A percentile compares a stretch with the other conserved stretches of the same genome.
Conservation (phyloP, 2,888 invertebrate genomes). For the Rhagonycha lutea region DNA sequence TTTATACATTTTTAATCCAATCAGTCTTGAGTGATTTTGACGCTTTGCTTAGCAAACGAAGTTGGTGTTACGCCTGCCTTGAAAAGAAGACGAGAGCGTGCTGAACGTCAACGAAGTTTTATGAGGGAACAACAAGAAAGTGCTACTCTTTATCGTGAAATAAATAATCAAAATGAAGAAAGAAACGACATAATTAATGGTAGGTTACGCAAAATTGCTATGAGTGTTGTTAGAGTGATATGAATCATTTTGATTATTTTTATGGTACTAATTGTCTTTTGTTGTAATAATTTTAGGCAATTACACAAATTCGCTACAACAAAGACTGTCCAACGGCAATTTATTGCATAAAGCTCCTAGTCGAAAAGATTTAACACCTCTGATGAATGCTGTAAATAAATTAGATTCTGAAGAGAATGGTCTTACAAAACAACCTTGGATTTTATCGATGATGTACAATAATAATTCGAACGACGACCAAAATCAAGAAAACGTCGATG, state of each 20-base stretch:
- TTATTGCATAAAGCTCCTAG: constrained; percentile 54
- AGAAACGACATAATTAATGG: constrained; percentile 46
- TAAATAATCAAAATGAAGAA: constrained; percentile 45
- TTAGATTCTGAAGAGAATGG: constrained; percentile 58
- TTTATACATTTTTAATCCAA: constrained; percentile 10
- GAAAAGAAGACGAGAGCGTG: constrained; percentile 78
- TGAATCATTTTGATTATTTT: background rate
- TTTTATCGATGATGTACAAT: constrained; percentile 44
- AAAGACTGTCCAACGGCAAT: constrained; percentile 65
- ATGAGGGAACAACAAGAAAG: constrained; percentile 81
- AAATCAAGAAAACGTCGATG: constrained; percentile 60
- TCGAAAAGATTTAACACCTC: constrained; percentile 60
- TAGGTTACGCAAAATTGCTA: constrained; percentile 35
- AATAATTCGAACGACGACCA: constrained; percentile 57
- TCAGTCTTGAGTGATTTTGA: constrained; percentile 8
- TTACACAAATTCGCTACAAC: constrained; percentile 63
- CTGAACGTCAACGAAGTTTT: constrained; percentile 82
- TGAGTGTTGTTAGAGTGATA: background rate
- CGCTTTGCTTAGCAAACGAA: constrained; percentile 55
- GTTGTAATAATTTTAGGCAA: constrained; percentile 53
- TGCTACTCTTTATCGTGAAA: constrained; percentile 57
- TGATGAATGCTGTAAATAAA: constrained; percentile 62
- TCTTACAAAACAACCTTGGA: constrained; percentile 52
- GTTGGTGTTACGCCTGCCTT: constrained; percentile 83
- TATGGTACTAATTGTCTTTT: background rate